phyloP scores from a whole-genome alignment of 2,113 vertebrate species.

The Hemiscyllium ocellatum region DNA sequence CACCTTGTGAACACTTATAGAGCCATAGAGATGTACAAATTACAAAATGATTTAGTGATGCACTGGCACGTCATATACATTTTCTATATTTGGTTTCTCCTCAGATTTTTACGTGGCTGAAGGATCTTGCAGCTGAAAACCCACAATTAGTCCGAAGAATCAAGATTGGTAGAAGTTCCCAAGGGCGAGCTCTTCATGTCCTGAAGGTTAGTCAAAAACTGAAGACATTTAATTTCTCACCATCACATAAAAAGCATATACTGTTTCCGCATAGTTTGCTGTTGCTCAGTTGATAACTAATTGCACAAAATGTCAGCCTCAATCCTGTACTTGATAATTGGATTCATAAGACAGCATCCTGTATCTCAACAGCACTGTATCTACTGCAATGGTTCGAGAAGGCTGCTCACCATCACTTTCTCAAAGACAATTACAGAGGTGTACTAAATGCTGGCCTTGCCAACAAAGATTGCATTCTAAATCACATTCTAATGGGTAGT shows the following conservation, averaged over 20 bases:
- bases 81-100: background rate
- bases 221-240: background rate
- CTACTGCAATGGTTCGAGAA: background rate
- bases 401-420: too few relatives aligned
- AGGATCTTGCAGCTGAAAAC: conserved; percentile 48
- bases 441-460: too few relatives aligned
- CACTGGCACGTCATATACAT: background rate
- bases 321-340: background rate
- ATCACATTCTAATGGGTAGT: background rate
- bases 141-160: conserved; percentile 52
- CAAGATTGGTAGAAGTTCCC: conserved; percentile 58
- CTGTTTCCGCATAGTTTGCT: background rate
- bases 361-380: background rate
- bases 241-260: background rate
- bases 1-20: background rate
- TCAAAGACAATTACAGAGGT: too few relatives aligned
- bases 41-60: background rate
- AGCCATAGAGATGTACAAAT: background rate
- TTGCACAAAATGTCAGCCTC: background rate
- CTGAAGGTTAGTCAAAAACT: conserved; percentile 56
- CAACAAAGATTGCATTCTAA: background rate
- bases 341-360: background rate
- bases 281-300: background rate
- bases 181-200: conserved; percentile 54
- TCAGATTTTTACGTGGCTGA: conserved; percentile 58